phyloP scores from a whole-genome alignment of 2,797 vertebrate genomes.

The Labroides dimidiatus region DNA sequence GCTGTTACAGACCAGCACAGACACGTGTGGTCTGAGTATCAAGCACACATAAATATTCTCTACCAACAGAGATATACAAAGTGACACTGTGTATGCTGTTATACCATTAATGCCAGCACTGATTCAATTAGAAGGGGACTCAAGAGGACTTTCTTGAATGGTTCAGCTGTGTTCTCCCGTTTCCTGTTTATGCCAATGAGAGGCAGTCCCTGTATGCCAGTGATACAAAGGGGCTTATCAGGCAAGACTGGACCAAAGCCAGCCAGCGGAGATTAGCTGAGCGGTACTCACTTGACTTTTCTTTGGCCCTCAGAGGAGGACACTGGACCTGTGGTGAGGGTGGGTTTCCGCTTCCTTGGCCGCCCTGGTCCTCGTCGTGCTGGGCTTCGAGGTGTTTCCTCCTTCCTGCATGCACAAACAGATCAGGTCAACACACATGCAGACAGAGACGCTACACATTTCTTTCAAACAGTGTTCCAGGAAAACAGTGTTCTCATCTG shows the following conservation, averaged over 20 bases:
- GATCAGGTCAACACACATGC: constrained; percentile 52
- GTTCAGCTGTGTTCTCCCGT: constrained; percentile 61
- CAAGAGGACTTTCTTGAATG: constrained; percentile 62
- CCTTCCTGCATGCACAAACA: constrained; percentile 84
- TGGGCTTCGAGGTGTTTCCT: constrained; percentile 94
- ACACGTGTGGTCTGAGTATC: constrained; percentile 26
- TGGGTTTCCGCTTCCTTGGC: constrained; percentile 91
- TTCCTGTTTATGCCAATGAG: constrained; percentile 78
- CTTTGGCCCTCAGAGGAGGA: constrained; percentile 80
- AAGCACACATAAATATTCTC: constrained; percentile 26
- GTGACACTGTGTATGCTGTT: constrained; percentile 35
- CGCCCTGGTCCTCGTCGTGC: constrained; percentile 92
- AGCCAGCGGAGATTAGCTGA: constrained; percentile 42
- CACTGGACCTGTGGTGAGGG: constrained; percentile 70
- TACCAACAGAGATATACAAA: constrained; percentile 21
- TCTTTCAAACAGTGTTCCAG: not conserved
- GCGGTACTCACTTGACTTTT: constrained; percentile 91
- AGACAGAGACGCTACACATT: constrained; percentile 12
- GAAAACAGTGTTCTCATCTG: no score
- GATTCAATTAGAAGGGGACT: constrained; percentile 60
- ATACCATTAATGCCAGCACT: constrained; percentile 55
- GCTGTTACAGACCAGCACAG: constrained; percentile 31
- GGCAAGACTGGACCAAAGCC: constrained; percentile 42
- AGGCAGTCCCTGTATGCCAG: constrained; percentile 45
- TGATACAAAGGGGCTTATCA: constrained; percentile 61